Percentiles rank a stretch among this genome's conserved stretches.
Evolutionary conservation across 35 echinoderm and acorn worm species (phyloP).

Genomic region (Apostichopus parvimensis): DNA sequence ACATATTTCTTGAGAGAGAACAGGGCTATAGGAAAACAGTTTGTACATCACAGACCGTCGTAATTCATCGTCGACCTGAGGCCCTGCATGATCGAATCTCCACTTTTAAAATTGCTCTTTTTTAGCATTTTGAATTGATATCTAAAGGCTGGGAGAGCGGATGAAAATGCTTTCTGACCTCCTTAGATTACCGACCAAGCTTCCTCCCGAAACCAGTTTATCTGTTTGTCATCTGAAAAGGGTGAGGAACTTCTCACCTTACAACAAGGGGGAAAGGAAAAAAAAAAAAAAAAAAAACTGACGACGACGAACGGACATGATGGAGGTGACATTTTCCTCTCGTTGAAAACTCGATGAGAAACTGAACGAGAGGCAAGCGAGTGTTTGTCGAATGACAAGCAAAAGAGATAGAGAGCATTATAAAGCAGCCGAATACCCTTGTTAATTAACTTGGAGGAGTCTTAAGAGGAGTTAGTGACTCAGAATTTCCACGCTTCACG

Average conservation of each 20-base stretch:
- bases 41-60: too few relatives aligned
- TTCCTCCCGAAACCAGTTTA: not conserved
- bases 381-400: not conserved
- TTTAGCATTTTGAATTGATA: not conserved
- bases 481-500: conserved; percentile 5
- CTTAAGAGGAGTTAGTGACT: conserved; percentile 34
- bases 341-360: not conserved
- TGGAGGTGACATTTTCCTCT: conserved; percentile 16
- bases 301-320: not conserved
- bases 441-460: conserved; percentile 43
- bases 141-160: not conserved
- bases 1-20: too few relatives aligned
- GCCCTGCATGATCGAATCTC: too few relatives aligned
- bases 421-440: conserved; percentile 1
- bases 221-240: not conserved
- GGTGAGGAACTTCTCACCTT: not conserved
- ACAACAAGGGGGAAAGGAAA: not conserved
- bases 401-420: not conserved
- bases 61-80: too few relatives aligned
- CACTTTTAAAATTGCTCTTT: too few relatives aligned
- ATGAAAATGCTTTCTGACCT: not conserved
- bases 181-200: not conserved
- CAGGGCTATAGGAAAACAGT: too few relatives aligned
- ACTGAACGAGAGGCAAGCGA: not conserved
- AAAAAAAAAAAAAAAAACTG: not conserved